Evolutionary conservation across 2,888 invertebrate species (phyloP).

Genomic region (Spodoptera picta): DNA sequence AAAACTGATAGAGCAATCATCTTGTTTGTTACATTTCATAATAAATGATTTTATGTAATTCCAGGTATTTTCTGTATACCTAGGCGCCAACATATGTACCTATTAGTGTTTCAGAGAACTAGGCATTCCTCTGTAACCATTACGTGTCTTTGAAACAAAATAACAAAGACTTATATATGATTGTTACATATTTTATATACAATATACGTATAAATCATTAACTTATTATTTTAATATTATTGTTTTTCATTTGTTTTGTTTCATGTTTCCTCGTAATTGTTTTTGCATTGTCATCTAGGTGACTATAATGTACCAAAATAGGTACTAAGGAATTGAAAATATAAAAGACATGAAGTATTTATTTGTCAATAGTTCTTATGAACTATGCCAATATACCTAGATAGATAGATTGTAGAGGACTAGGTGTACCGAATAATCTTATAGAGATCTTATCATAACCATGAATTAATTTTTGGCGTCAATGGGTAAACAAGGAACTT

Average conservation of each 20-base stretch:
- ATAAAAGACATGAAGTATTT: neutral
- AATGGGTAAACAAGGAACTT: too few relatives aligned
- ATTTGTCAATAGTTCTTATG: neutral
- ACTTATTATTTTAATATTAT: neutral
- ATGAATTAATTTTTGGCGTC: too few relatives aligned
- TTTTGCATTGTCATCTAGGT: slow-evolving; percentile 10
- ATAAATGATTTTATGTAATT: slow-evolving; percentile 18
- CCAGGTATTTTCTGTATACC: slow-evolving; percentile 31
- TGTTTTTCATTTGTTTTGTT: slow-evolving; percentile 14
- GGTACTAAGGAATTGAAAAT: too few relatives aligned
- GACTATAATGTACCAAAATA: neutral
- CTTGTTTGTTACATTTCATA: neutral
- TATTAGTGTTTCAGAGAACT: slow-evolving; percentile 9
- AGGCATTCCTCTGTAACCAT: slow-evolving; percentile 36
- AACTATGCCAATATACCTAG: too few relatives aligned
- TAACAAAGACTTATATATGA: slow-evolving; percentile 27
- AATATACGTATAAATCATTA: neutral
- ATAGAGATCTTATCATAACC: too few relatives aligned
- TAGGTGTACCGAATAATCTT: too few relatives aligned
- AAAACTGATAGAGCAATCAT: too few relatives aligned
- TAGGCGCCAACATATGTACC: slow-evolving; percentile 37
- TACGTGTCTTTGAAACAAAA: slow-evolving; percentile 33
- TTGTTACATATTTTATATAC: slow-evolving; percentile 19
- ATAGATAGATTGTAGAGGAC: too few relatives aligned
- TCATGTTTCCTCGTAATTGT: slow-evolving; percentile 20